Conservation (phyloP, 2,113 vertebrate genomes). For the Heliornis fulica region DNA sequence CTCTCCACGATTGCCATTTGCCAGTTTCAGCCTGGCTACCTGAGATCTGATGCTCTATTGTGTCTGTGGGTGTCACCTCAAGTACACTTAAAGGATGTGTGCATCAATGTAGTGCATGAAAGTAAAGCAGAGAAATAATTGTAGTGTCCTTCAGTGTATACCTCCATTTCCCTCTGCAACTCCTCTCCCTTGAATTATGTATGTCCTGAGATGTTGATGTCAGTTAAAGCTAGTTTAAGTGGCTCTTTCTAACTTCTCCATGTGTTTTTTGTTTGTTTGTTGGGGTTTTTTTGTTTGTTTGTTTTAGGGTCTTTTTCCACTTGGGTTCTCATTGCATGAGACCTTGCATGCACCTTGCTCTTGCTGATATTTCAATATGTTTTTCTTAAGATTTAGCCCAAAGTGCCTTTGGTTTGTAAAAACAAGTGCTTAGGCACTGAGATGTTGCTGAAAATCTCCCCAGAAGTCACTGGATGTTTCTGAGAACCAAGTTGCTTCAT, state of each 20-base stretch:
- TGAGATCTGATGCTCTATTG: not conserved
- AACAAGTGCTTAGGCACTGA: not conserved
- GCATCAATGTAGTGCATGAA: not conserved
- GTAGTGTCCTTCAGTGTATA: not conserved
- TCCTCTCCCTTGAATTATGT: not conserved
- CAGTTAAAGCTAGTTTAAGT: not conserved
- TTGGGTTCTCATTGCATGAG: not conserved
- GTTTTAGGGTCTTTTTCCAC: not conserved
- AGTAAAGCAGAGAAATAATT: not conserved
- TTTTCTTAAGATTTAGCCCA: not conserved
- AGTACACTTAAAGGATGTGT: not conserved
- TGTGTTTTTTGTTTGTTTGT: not conserved
- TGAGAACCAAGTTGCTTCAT: not conserved
- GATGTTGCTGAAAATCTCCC: not conserved
- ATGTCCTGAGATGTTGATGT: not conserved
- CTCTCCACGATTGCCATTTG: not conserved
- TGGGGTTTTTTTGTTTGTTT: not conserved
- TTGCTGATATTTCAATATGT: not conserved
- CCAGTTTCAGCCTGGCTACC: not conserved
- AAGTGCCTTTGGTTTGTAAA: not conserved
- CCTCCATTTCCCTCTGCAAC: not conserved
- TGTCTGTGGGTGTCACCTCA: not conserved
- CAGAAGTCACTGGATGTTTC: not conserved
- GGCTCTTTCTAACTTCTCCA: not conserved
- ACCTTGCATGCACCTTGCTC: not conserved